These are phyloP conservation scores for Oreohelix idahoensis DNA, from an alignment of 1,140 invertebrate genomes.

Conservation along the genomic window DNA sequence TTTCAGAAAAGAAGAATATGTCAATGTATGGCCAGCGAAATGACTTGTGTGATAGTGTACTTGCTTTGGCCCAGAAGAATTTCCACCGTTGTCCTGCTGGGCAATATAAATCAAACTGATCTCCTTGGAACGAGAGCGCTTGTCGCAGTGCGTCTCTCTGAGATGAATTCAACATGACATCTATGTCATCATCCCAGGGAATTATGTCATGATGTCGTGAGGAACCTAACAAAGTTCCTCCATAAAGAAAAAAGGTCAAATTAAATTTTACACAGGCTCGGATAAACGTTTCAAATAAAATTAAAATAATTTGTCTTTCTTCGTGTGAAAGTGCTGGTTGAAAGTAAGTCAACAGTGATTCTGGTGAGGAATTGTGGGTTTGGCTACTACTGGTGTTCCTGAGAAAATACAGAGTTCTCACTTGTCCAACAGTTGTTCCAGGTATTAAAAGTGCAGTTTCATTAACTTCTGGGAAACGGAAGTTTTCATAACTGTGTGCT, in stretches of 20 bases:
- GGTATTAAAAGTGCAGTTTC: neutral
- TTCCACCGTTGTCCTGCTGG: slow-evolving; percentile 53
- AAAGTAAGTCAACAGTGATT: neutral
- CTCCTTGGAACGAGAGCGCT: neutral
- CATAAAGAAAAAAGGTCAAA: slow-evolving; percentile 18
- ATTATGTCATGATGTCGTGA: slow-evolving; percentile 20
- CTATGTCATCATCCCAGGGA: slow-evolving; percentile 18
- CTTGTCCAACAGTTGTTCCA: neutral
- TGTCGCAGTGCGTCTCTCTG: neutral
- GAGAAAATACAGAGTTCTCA: neutral
- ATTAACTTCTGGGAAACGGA: slow-evolving; percentile 22
- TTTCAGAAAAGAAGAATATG: slow-evolving; percentile 65
- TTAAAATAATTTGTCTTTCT: neutral
- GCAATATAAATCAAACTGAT: slow-evolving; percentile 10
- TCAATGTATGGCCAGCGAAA: slow-evolving; percentile 67
- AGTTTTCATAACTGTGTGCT: too few relatives aligned
- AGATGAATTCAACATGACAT: neutral
- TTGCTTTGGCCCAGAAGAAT: slow-evolving; percentile 47
- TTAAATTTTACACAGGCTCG: neutral
- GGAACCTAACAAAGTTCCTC: neutral
- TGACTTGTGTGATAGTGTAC: slow-evolving; percentile 37
- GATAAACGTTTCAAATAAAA: slow-evolving; percentile 6
- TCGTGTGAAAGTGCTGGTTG: neutral
- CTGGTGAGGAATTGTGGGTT: neutral
- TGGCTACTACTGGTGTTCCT: neutral